These are phyloP conservation scores for Campopleginae sp. DNA, from an alignment of 2,888 invertebrate genomes.

Conservation along the genomic window DNA sequence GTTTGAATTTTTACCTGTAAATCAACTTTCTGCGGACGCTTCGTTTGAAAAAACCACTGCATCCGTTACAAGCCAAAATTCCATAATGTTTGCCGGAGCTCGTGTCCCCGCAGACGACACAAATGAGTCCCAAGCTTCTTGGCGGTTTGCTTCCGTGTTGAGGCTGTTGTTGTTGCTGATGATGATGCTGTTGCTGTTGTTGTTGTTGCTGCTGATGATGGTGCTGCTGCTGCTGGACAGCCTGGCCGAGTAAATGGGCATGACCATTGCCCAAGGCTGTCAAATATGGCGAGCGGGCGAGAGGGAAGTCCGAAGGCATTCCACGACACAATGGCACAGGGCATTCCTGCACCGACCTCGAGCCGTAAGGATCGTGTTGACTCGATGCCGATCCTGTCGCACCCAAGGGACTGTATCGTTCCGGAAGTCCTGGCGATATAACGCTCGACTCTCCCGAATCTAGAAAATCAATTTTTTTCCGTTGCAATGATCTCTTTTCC, in stretches of 20 bases:
- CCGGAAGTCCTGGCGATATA: conserved; percentile 82
- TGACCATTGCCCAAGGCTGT: conserved; percentile 82
- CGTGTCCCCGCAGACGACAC: conserved; percentile 98
- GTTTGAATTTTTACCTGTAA: conserved; percentile 89
- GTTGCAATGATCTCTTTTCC: conserved; percentile 44
- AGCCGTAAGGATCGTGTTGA: conserved; percentile 80
- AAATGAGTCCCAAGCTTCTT: conserved; percentile 91
- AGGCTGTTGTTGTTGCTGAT: conserved; percentile 73
- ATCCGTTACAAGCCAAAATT: conserved; percentile 99
- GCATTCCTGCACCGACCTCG: conserved; percentile 82
- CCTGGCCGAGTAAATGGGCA: conserved; percentile 77
- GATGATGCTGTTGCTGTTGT: conserved; percentile 73
- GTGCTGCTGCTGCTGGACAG: conserved; percentile 66
- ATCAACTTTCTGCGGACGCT: conserved; percentile 98
- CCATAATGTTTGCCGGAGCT: conserved; percentile 99
- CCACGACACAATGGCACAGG: conserved; percentile 82
- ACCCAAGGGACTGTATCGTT: conserved; percentile 82
- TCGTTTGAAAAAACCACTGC: conserved; percentile 99
- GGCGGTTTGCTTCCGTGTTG: conserved; percentile 81
- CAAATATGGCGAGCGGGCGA: conserved; percentile 81
- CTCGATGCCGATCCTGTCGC: conserved; percentile 81
- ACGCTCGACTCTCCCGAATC: conserved; percentile 83
- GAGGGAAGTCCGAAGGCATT: conserved; percentile 80
- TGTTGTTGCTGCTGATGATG: conserved; percentile 63
- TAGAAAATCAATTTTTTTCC: conserved; percentile 68